Percentiles rank a stretch among this genome's conserved stretches.
Evolutionary conservation across 2,113 vertebrate genomes (phyloP).

Genomic region (Tragulus kanchil): DNA sequence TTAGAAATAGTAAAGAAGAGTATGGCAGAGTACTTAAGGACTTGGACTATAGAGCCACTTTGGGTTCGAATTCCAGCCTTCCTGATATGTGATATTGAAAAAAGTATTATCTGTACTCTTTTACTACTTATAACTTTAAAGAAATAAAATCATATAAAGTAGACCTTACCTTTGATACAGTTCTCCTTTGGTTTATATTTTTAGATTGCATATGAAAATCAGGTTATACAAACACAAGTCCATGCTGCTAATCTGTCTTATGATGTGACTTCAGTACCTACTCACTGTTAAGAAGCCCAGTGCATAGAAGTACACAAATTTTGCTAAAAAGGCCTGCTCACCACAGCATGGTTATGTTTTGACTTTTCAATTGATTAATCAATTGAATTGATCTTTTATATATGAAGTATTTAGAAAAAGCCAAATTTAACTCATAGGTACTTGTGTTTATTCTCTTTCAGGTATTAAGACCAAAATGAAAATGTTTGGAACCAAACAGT

Average conservation of each 20-base stretch:
- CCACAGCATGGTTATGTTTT: not conserved
- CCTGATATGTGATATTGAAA: not conserved
- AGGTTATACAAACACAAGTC: constrained; percentile 6
- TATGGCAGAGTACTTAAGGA: not conserved
- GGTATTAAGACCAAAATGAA: constrained; percentile 38
- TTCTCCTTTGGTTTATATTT: constrained; percentile 48
- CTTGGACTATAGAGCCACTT: not conserved
- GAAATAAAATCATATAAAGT: not conserved
- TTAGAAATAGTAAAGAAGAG: not conserved
- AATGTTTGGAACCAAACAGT: too few relatives aligned
- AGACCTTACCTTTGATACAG: not conserved
- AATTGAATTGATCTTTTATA: not conserved
- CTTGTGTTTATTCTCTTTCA: constrained; percentile 22
- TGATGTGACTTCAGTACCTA: not conserved
- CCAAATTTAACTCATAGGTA: not conserved
- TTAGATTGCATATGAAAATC: constrained; percentile 34
- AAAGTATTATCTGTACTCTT: not conserved
- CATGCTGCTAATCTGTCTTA: not conserved
- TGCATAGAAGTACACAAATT: not conserved
- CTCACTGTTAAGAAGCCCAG: constrained; percentile 29
- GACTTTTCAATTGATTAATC: not conserved
- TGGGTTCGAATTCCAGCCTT: constrained; percentile 1
- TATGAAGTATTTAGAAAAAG: not conserved
- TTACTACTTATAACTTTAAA: not conserved
- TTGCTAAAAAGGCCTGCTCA: constrained; percentile 16